Evolutionary conservation across 35 echinoderm and acorn worm genomes (phyloP).

Genomic region (Apostichopus parvimensis): DNA sequence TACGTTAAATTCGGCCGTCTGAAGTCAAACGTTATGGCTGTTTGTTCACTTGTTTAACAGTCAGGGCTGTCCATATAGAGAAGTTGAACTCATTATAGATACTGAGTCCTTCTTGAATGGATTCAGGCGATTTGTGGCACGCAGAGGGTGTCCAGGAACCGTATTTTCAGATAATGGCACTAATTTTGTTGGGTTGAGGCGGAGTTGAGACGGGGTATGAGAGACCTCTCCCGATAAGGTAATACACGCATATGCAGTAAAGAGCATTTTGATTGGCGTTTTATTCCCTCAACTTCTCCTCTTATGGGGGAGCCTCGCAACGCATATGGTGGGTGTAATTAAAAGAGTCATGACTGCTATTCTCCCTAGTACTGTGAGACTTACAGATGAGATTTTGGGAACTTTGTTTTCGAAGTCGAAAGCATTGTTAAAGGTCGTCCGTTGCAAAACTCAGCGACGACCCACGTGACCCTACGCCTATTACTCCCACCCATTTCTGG

Average conservation of each 20-base stretch:
- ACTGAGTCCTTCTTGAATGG: constrained; percentile 55
- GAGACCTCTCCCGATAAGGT: background rate
- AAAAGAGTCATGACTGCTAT: background rate
- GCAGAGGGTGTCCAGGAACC: constrained; percentile 8
- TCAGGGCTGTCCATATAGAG: constrained; percentile 23
- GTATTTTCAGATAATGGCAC: constrained; percentile 67
- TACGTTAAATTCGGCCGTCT: constrained; percentile 14
- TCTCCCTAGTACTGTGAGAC: background rate
- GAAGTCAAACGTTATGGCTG: constrained; percentile 41
- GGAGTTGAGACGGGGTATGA: background rate
- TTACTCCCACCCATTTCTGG: background rate
- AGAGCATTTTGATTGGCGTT: background rate
- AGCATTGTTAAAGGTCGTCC: background rate
- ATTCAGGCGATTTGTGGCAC: constrained; percentile 33
- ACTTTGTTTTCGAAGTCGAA: background rate
- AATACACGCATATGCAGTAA: background rate
- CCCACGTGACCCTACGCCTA: background rate
- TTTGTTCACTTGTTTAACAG: constrained; percentile 19
- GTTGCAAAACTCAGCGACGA: background rate
- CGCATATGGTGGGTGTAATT: background rate
- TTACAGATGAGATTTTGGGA: background rate
- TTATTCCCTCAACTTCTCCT: constrained; percentile 5
- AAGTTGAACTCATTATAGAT: constrained; percentile 21
- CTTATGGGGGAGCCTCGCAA: background rate
- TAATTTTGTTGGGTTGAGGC: constrained; percentile 61